Conservation (phyloP, 2,113 vertebrate genomes). For the Podiceps cristatus region DNA sequence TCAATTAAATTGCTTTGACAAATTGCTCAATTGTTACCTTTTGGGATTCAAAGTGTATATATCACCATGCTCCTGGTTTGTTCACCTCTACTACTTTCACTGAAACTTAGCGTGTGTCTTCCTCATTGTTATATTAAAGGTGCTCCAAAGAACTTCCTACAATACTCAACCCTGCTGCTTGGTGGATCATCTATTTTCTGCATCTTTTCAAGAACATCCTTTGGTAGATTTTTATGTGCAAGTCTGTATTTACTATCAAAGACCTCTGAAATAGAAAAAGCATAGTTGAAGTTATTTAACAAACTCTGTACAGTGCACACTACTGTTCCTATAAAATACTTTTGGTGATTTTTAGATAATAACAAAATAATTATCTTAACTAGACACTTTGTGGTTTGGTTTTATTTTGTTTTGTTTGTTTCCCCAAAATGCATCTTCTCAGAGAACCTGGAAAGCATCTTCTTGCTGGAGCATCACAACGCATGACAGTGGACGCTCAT, state of each 20-base stretch:
- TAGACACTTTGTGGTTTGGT: not conserved
- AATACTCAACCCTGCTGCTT: conserved; percentile 84
- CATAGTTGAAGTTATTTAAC: not conserved
- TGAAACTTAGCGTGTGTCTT: not conserved
- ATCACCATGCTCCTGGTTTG: not conserved
- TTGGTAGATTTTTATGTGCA: conserved; percentile 84
- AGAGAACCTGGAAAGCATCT: not conserved
- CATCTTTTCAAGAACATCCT: conserved; percentile 85
- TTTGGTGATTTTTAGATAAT: not conserved
- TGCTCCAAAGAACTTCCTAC: conserved; percentile 90
- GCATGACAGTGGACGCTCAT: not conserved
- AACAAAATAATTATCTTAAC: not conserved
- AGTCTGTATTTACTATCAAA: conserved; percentile 92
- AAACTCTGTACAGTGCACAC: not conserved
- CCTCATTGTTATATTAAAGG: conserved; percentile 85
- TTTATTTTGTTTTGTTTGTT: not conserved
- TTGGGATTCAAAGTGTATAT: not conserved
- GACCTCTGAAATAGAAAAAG: conserved; percentile 85
- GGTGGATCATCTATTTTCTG: conserved; percentile 87
- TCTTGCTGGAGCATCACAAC: not conserved
- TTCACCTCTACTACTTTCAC: not conserved
- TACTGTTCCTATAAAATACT: not conserved
- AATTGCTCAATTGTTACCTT: not conserved
- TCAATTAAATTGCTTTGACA: not conserved
- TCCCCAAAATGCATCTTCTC: not conserved